Base-by-base conservation (phyloP, 2,888 invertebrate genomes). In the Melinopterus prodromus region DNA sequence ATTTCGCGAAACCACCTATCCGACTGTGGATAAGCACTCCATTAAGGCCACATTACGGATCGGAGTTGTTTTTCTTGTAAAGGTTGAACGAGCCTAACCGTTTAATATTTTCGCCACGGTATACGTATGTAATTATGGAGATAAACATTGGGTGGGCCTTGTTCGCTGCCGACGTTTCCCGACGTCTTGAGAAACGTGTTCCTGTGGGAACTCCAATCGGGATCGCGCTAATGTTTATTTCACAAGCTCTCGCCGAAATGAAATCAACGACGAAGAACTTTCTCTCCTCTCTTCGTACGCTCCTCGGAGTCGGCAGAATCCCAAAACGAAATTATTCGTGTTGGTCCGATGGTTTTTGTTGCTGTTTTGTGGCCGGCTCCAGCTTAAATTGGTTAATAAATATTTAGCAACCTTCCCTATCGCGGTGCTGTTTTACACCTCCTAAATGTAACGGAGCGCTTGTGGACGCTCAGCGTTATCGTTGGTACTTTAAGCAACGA, bases 141-240 rank as follows among this genome's bases (percentile, higher is more conserved):
- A 53, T 53, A 53, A 53, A 53, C 53, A 53, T 53, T 53, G 53
- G 53, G 9, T 2, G 9, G 53, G 53, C 53, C 38, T 53, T 53
- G 53, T 53, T 53, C 53, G 53, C 53, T 12, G 9, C 12, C 53
- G 12, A 53, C 53, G 53, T 2, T 53, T 53, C 53, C 53, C 53
- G 5, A 12, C 53, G 53, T 53, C 53, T 53, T 53, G 12, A 53
- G 12, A 12, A 53, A 12, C 53, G 53, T 53, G 53, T 53, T 53
- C 53, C 53, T 12, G 53, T 12, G 53, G 53, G 53, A 53, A 9
- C 53, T 53, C 53, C 53, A 53, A 53, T 53, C 53, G 74, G 37
- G n/a, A 74, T 74, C 9, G 35, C 74, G 74, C 74, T 74, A 74
- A 74, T 74, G 74, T 74, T 74, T 74, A 74, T 74, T 74, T 74